Conservation (phyloP, 2,888 invertebrate species). For the Gastrophysa polygoni region DNA sequence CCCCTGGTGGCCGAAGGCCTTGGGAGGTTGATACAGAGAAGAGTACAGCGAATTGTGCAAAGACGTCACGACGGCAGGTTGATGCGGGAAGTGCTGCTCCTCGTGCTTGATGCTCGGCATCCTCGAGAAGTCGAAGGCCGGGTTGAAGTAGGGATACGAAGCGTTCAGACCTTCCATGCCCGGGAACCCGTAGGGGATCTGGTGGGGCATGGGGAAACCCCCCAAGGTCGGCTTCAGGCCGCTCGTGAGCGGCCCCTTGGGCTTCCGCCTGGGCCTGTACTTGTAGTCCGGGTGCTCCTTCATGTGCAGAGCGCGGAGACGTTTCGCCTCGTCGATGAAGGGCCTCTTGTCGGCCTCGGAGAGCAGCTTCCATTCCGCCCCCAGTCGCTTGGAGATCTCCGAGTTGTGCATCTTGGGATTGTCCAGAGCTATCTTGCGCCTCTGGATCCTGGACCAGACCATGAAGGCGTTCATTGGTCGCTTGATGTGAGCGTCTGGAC, state of each 20-base stretch:
- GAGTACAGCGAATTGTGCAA: constrained; percentile 75
- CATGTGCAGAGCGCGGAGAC: constrained; percentile 86
- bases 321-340: constrained; percentile 94
- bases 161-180: constrained; percentile 64
- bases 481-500: constrained; percentile 81
- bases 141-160: constrained; percentile 78
- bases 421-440: constrained; percentile 90
- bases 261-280: constrained; percentile 84
- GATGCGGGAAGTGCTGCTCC: constrained; percentile 48
- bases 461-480: constrained; percentile 98
- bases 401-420: constrained; percentile 94
- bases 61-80: constrained; percentile 55
- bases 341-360: constrained; percentile 88
- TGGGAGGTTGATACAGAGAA: constrained; percentile 65
- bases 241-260: constrained; percentile 70
- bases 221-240: constrained; percentile 42
- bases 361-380: constrained; percentile 92
- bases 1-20: constrained; percentile 62
- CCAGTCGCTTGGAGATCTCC: constrained; percentile 88
- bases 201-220: constrained; percentile 71
- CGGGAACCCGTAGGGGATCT: constrained; percentile 68
- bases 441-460: constrained; percentile 93
- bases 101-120: constrained; percentile 51
- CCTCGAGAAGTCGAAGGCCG: constrained; percentile 64
- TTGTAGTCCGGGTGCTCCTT: constrained; percentile 92